A percentile compares a stretch with the other conserved stretches of the same genome.
Evolutionary conservation across 2,797 vertebrate species (phyloP).

Genomic region (Cossypha heuglini): DNA sequence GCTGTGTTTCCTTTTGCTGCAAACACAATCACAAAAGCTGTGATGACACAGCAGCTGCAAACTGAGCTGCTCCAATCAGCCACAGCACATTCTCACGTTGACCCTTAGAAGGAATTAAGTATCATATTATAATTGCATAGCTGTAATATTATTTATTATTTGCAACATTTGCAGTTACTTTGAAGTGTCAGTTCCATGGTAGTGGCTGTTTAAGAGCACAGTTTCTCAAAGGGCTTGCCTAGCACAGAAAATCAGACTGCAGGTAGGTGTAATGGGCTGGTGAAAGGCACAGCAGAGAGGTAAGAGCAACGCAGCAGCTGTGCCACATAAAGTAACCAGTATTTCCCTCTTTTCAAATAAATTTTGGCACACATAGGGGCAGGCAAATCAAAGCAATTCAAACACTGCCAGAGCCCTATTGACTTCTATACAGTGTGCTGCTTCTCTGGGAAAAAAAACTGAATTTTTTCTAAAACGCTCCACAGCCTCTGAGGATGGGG

Average conservation of each 20-base stretch:
- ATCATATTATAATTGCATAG: constrained; percentile 51
- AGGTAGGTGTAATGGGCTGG: constrained; percentile 18
- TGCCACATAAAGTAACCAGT: constrained; percentile 36
- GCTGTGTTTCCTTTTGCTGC: constrained; percentile 32
- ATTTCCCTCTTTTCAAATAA: constrained; percentile 31
- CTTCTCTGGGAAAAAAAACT: constrained; percentile 2
- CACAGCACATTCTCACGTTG: constrained; percentile 48
- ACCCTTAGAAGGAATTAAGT: constrained; percentile 58
- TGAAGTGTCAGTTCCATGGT: background rate
- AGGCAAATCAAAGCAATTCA: constrained; percentile 60
- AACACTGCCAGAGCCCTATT: constrained; percentile 22
- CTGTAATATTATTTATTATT: constrained; percentile 24
- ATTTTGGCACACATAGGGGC: constrained; percentile 18
- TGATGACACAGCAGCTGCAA: constrained; percentile 60
- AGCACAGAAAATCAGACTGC: constrained; percentile 20
- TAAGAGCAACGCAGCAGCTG: constrained; percentile 28
- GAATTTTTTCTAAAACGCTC: constrained; percentile 22
- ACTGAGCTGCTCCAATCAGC: constrained; percentile 56
- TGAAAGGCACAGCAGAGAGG: constrained; percentile 30
- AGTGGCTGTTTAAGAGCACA: background rate
- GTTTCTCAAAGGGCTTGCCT: background rate
- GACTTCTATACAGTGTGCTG: constrained; percentile 24
- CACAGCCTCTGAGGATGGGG: background rate
- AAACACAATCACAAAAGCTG: constrained; percentile 49
- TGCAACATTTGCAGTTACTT: background rate